phyloP scores from a whole-genome alignment of 2,888 invertebrate genomes.

The Elmis aenea region DNA sequence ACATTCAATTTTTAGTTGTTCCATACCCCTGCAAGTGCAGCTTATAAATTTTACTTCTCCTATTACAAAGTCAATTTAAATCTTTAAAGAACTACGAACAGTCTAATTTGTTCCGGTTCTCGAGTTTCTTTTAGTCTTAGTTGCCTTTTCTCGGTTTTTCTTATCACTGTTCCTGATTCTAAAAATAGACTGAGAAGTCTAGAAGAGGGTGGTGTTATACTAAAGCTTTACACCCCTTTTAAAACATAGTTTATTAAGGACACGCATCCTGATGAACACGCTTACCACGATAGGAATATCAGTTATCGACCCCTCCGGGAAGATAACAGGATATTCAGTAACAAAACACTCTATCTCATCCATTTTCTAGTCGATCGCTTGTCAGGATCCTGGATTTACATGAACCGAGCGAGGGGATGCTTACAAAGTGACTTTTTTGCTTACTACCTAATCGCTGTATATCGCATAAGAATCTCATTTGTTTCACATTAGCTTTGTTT shows the following conservation, averaged over 20 bases:
- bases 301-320: slow-evolving; percentile 28
- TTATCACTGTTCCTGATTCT: no score
- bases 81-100: no score
- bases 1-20: no score
- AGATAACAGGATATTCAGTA: slow-evolving; percentile 30
- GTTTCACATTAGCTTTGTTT: no score
- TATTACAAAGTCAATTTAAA: no score
- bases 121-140: no score
- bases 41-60: no score
- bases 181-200: slow-evolving; percentile 7
- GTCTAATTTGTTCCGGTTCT: no score
- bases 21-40: no score
- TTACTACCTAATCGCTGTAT: slow-evolving; percentile 10
- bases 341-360: slow-evolving; percentile 32
- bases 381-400: slow-evolving; percentile 26
- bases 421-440: slow-evolving; percentile 14
- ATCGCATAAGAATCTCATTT: no score
- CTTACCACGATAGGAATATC: slow-evolving; percentile 24
- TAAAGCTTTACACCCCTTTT: slow-evolving; percentile 6
- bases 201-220: slow-evolving; percentile 3
- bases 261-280: slow-evolving; percentile 20
- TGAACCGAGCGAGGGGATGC: slow-evolving; percentile 18
- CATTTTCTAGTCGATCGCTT: slow-evolving; percentile 28
- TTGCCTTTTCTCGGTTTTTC: no score
- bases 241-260: slow-evolving; percentile 15